Evolutionary conservation across 2,888 invertebrate species (phyloP).

Genomic region (Troides helena): DNA sequence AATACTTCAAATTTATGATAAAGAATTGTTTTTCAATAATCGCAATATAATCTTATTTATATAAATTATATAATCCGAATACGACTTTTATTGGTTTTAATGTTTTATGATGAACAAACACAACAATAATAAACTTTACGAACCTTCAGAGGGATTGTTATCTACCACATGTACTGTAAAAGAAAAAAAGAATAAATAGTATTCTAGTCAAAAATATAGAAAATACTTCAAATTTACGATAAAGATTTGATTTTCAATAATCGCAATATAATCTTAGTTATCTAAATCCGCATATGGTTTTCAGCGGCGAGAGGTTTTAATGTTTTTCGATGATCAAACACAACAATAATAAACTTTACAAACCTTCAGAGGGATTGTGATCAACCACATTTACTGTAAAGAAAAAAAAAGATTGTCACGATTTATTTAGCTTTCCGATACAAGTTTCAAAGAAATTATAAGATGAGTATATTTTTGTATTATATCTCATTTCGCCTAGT

Average conservation of each 20-base stretch:
- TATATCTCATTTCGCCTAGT: background rate
- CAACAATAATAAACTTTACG: background rate
- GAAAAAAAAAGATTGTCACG: background rate
- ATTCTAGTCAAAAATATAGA: too few species aligned
- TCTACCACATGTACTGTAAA: slow-evolving; percentile 31
- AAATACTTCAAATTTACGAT: background rate
- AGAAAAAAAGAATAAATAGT: slow-evolving; percentile 2
- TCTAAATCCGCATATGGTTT: background rate
- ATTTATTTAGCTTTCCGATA: too few species aligned
- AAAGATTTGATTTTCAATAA: background rate
- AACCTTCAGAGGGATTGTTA: slow-evolving; percentile 15
- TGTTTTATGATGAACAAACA: background rate
- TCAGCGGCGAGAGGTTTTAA: background rate
- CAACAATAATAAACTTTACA: background rate
- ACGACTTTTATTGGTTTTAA: background rate
- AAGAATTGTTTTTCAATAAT: background rate
- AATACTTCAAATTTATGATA: background rate
- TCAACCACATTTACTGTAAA: slow-evolving; percentile 30
- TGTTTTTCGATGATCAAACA: background rate
- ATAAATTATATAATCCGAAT: background rate
- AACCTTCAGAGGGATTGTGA: slow-evolving; percentile 16
- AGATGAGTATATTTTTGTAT: background rate
- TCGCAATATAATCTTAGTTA: too few species aligned
- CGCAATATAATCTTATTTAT: too few species aligned
- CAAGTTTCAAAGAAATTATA: too few species aligned